These are phyloP conservation scores for Eupithecia vulgata DNA, from an alignment of 2,888 invertebrate species.

Conservation along the genomic window DNA sequence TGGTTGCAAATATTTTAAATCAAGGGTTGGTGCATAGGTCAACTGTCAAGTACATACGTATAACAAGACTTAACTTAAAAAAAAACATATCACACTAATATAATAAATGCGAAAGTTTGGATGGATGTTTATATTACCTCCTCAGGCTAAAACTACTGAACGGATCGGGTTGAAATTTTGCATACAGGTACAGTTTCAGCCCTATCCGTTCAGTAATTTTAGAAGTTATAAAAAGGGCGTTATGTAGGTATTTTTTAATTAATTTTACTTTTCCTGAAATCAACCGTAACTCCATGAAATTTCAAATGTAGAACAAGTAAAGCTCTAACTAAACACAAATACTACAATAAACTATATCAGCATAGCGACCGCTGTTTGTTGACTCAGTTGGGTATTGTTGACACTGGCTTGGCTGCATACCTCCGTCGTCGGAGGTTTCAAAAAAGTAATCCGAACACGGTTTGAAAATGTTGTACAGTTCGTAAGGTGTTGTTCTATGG, in stretches of 20 bases:
- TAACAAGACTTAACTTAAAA: no score
- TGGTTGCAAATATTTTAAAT: background rate
- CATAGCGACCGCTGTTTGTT: conserved; percentile 23
- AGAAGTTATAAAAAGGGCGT: background rate
- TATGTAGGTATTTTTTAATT: no score
- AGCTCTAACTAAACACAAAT: conserved; percentile 21
- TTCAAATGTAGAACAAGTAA: conserved; percentile 14
- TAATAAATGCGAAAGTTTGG: no score
- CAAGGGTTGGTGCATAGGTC: no score
- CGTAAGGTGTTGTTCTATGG: background rate
- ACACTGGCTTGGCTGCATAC: conserved; percentile 27
- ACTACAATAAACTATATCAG: conserved; percentile 28
- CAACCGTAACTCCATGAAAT: background rate
- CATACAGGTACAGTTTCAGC: no score
- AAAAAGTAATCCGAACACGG: background rate
- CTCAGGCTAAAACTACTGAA: no score
- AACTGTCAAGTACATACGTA: no score
- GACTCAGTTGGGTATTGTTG: conserved; percentile 34
- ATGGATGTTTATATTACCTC: no score
- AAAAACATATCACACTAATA: no score
- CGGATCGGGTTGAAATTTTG: no score
- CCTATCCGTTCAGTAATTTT: no score
- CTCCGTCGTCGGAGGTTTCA: conserved; percentile 17
- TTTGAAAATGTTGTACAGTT: background rate
- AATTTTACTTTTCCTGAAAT: background rate